Evolutionary conservation across 2,797 vertebrate genomes (phyloP).

Genomic region (Crocodylus rhombifer): DNA sequence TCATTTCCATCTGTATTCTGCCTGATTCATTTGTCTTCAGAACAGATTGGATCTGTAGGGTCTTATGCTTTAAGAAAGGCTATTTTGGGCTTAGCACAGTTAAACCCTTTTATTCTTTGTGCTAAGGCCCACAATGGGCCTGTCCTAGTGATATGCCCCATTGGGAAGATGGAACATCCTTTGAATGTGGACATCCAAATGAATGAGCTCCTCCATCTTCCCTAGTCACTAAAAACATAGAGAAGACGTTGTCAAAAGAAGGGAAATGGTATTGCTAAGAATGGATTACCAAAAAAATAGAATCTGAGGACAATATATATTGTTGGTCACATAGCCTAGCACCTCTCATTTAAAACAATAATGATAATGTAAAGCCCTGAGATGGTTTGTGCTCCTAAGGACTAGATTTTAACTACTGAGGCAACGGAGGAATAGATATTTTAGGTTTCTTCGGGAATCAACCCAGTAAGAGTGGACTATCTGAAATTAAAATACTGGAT

Average conservation of each 20-base stretch:
- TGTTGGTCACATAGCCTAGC: not conserved
- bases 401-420: not conserved
- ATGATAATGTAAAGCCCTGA: not conserved
- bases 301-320: not conserved
- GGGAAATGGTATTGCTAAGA: not conserved
- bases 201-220: not conserved
- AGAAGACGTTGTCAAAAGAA: not conserved
- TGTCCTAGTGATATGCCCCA: not conserved
- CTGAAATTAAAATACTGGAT: slow-evolving; percentile 5
- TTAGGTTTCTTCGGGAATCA: not conserved
- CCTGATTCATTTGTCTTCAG: not conserved
- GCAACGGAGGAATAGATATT: not conserved
- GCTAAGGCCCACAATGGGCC: not conserved
- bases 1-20: not conserved
- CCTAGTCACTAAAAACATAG: not conserved
- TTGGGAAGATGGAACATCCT: not conserved
- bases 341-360: not conserved
- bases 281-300: not conserved
- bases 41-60: not conserved
- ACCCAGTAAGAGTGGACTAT: not conserved
- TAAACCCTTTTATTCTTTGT: not conserved
- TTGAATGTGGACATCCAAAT: not conserved
- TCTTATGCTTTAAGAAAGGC: not conserved
- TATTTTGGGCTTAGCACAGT: fast-evolving
- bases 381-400: not conserved